Conservation (phyloP, 2,113 vertebrate genomes). For the Mormyrus iriodes region DNA sequence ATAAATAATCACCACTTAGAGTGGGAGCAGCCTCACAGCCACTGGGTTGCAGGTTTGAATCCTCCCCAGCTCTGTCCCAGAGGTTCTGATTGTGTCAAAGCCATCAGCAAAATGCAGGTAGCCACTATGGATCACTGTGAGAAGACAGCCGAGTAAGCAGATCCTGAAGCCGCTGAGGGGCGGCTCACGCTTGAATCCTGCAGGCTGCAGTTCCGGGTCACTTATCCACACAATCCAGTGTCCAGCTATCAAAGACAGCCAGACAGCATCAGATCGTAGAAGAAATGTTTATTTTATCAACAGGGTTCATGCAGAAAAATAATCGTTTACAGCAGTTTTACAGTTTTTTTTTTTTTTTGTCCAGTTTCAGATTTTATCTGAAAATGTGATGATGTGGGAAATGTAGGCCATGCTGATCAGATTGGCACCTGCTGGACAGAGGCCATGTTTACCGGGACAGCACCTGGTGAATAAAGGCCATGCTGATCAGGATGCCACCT, state of each 20-base stretch:
- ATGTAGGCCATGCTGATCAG: conserved; percentile 28
- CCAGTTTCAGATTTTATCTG: conserved; percentile 17
- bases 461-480: conserved; percentile 38
- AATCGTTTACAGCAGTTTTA: conserved; percentile 39
- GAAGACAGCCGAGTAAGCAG: background rate
- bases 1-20: background rate
- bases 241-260: conserved; percentile 6
- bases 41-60: background rate
- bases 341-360: conserved; percentile 26
- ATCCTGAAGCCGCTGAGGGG: background rate
- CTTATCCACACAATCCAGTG: background rate
- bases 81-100: no score
- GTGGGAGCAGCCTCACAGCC: background rate
- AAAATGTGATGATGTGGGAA: conserved; percentile 64
- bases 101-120: no score
- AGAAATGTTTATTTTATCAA: conserved; percentile 54
- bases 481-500: conserved; percentile 32
- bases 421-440: background rate
- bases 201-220: background rate
- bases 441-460: background rate
- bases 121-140: background rate
- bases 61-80: background rate
- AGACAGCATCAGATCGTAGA: conserved; percentile 43
- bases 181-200: background rate
- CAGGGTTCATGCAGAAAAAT: conserved; percentile 43